Evolutionary conservation across 2,113 vertebrate genomes (phyloP).

Genomic region (Rhabdornis inornatus): DNA sequence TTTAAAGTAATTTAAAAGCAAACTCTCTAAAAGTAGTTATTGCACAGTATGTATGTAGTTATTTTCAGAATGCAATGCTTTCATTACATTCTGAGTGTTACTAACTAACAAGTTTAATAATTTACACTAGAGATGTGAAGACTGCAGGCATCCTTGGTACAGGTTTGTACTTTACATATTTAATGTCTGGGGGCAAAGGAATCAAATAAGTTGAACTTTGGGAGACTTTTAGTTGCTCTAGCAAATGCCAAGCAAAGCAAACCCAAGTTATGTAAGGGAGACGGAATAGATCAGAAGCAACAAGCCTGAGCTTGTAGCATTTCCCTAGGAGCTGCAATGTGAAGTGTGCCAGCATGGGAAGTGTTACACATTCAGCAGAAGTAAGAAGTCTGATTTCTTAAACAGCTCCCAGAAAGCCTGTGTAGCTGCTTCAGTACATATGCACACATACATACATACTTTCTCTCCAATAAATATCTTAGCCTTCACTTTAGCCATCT

Average conservation of each 20-base stretch:
- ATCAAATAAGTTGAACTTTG: neutral
- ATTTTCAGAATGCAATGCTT: neutral
- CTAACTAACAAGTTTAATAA: neutral
- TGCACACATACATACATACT: fast-evolving
- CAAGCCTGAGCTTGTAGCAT: neutral
- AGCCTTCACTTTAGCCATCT: neutral
- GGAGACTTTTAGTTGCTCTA: neutral
- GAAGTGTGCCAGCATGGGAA: neutral
- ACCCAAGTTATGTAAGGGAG: neutral
- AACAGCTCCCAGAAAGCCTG: neutral
- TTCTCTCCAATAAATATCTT: neutral
- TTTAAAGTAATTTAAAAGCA: neutral
- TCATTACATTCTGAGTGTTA: neutral
- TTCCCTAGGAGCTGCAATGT: neutral
- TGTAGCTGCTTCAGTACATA: neutral
- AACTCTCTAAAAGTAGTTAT: neutral
- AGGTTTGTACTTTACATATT: neutral
- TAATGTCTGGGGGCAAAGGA: neutral
- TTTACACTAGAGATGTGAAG: neutral
- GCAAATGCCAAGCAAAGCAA: neutral
- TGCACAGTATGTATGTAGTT: neutral
- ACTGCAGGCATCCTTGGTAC: neutral
- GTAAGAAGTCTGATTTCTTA: neutral
- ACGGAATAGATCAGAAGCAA: neutral
- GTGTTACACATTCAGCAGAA: neutral